Base-by-base conservation (phyloP, 35 echinoderm and acorn worm genomes). In the Stichopus chloronotus region DNA sequence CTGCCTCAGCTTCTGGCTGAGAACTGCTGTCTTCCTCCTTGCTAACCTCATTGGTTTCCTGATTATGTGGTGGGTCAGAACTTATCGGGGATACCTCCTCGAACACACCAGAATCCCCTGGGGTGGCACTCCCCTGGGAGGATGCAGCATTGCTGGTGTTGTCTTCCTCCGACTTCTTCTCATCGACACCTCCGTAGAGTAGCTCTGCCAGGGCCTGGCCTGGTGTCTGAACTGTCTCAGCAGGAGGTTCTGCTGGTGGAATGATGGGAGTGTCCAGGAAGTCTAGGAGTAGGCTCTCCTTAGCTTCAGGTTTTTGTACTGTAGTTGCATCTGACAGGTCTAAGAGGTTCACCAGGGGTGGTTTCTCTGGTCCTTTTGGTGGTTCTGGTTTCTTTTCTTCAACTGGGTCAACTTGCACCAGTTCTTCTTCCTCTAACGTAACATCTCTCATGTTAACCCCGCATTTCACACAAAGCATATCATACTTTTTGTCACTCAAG, bases 391-490 rank as follows among this genome's bases (percentile, higher is more conserved):
- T 93, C 56, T 87, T 59, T 53, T 91, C 72, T 22, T 91, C 52
- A 19, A 21, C 9, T 11, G 19, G 72, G 4, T 91, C 90, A 6
- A 78, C 72, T 43, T 79, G n/a, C 56, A 53, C 90, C 52, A 79
- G 9, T 5, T 91, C 90, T 53, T 91, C 90, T 9, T 81, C 68
- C n/a, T 93, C 78, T 16, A 87, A 56, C 0, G 79, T 86, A 4
- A 86, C 82, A 72, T 88, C 60, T 84, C 68, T 53, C 57, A 96
- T 79, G 57, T 94, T 90, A 24, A 90, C 88, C 2, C 96, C 96
- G 74, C 96, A 98, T 57, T 93, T 94, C 60, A 92, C 92, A 59
- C 96, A 98, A 54, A 98, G 81, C 91, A 93, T 25, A 9, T 94
- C 93, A 59, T 90, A 92, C 89, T 92, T 94, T 84, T 97, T 87